These are phyloP conservation scores for Podarcis raffonei DNA, from an alignment of 2,113 vertebrate species.

Conservation along the genomic window DNA sequence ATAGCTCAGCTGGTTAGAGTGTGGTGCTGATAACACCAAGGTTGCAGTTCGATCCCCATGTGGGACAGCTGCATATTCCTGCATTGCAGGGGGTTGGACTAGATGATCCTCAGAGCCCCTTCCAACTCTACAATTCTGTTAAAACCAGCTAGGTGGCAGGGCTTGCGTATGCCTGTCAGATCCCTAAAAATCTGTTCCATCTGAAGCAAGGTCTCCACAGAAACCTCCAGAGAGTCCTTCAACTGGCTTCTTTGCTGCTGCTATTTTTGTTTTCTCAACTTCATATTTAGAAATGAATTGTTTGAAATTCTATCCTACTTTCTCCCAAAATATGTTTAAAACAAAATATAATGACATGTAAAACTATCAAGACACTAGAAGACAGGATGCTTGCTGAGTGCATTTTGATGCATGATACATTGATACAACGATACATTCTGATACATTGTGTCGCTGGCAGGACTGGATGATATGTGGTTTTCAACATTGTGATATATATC, in stretches of 20 bases:
- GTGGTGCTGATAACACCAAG: too few relatives aligned
- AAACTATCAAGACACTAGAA: neutral
- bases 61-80: too few relatives aligned
- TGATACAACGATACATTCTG: too few relatives aligned
- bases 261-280: neutral
- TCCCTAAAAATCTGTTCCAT: accelerated
- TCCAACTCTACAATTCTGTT: too few relatives aligned
- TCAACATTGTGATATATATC: too few relatives aligned
- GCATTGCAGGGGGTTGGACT: too few relatives aligned
- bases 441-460: neutral
- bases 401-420: neutral
- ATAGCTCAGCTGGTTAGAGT: too few relatives aligned
- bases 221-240: neutral
- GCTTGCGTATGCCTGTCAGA: accelerated
- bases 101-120: too few relatives aligned
- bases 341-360: neutral
- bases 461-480: too few relatives aligned
- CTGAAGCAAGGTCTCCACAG: neutral
- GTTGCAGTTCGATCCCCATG: too few relatives aligned
- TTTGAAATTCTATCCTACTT: neutral
- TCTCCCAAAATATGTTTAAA: neutral
- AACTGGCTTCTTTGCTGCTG: neutral
- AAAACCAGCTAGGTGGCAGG: too few relatives aligned
- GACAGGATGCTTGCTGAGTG: neutral
- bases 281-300: neutral